Base-by-base conservation (phyloP, 92 coral and sea anemone species). In the Siderastrea radians region DNA sequence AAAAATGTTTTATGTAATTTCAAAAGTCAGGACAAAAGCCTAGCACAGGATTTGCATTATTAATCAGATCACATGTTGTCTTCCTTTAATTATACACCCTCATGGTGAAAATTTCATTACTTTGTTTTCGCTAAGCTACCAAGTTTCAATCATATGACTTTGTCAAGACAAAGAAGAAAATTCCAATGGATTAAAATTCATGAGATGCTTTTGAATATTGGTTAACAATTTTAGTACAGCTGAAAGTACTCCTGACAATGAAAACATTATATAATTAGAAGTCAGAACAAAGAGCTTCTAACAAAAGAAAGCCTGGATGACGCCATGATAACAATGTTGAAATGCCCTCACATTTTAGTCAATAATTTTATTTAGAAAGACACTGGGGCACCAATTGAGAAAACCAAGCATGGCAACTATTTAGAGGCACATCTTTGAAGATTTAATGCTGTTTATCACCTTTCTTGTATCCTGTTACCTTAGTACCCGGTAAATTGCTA, bases 191-290 rank as follows among this genome's bases (percentile, higher is more conserved):
- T 49, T 14, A 57, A 77, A 59, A 45, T 59, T 44, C 43, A 2
- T 45, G 6, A 38, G 3, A 79, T 63, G 72, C 83, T n/a, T 50
- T 72, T 50, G 15, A 79, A 63, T 46, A 79, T 76, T 47, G 83
- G 43, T 49, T 19, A 48, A 50, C 60, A 62, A 64, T 62, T 79
- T 62, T 13, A 14, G 16, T 49, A 26, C 59, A 4, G 49, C 72
- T 62, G 72, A 63, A 49, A 63, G n/a, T 48, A 78, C 48, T 26
- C 69, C 19, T 58, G 12, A 43, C 50, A 73, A 48, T 49, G 55
- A 48, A n/a, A 73, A 73, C 43, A 1, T 16, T 15, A 73, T 49
- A n/a, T 14, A 50, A 26, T 7, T 7, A 44, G 51, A 1, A 7
- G 16, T 38, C 2, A 44, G 19, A 43, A 43, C 62, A 76, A 57